Percentiles rank a stretch among this genome's conserved stretches.
Conservation (phyloP, 2,113 vertebrate species). For the Podarcis cretensis region DNA sequence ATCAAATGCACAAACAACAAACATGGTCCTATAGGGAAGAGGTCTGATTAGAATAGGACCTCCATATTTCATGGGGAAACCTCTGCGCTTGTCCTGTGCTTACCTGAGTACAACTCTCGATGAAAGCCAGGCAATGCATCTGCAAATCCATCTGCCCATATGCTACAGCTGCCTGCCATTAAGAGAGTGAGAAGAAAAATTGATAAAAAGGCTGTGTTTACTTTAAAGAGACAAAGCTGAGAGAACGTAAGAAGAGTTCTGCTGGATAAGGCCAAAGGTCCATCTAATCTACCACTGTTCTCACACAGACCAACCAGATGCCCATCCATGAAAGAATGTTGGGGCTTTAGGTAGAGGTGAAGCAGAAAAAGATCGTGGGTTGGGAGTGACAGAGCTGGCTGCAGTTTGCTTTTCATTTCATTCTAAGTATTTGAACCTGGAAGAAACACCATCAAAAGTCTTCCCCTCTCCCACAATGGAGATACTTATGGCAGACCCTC, state of each 20-base stretch:
- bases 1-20: background rate
- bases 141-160: slow-evolving; percentile 75
- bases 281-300: too few species aligned
- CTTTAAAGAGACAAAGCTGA: background rate
- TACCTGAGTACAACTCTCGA: slow-evolving; percentile 76
- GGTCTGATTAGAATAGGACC: background rate
- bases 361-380: background rate
- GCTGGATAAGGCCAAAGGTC: too few species aligned
- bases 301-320: too few species aligned
- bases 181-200: slow-evolving; percentile 7
- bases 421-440: too few species aligned
- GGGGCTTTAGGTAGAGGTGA: background rate
- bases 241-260: too few species aligned
- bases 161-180: slow-evolving; percentile 77
- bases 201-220: background rate
- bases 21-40: background rate
- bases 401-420: background rate
- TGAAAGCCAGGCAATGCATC: slow-evolving; percentile 77
- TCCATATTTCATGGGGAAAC: background rate
- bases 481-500: too few species aligned
- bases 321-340: background rate
- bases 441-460: background rate
- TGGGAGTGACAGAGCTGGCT: background rate
- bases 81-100: background rate
- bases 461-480: too few species aligned